A percentile compares a stretch with the other conserved stretches of the same genome.
phyloP scores from a whole-genome alignment of 2,888 invertebrate genomes.

The Nymphalis urticae region DNA sequence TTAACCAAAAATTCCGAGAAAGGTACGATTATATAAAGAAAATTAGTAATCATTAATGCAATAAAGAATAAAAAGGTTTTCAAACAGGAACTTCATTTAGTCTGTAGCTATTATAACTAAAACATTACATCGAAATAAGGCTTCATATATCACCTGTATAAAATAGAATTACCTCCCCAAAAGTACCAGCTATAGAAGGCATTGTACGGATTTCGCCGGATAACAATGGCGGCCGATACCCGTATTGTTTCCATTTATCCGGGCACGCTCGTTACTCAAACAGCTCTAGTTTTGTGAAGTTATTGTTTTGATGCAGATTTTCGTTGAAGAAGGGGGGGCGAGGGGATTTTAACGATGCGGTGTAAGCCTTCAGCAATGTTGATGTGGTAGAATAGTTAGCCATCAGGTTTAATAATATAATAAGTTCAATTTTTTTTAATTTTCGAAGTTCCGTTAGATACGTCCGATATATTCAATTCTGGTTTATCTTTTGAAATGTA shows the following conservation, averaged over 20 bases:
- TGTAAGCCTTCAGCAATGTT: constrained; percentile 11
- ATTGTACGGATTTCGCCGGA: constrained; percentile 50
- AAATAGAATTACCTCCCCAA: constrained; percentile 6
- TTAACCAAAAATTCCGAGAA: no score
- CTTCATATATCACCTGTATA: constrained; percentile 5
- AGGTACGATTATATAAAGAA: no score
- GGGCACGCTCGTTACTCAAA: constrained; percentile 60
- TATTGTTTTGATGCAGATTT: constrained; percentile 46
- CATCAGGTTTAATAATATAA: no score
- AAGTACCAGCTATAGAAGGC: not conserved
- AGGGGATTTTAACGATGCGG: constrained; percentile 5
- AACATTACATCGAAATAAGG: not conserved
- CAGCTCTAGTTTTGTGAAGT: constrained; percentile 45
- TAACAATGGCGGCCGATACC: constrained; percentile 61
- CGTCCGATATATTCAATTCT: not conserved
- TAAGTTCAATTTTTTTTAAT: no score
- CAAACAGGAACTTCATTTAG: no score
- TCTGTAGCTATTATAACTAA: not conserved
- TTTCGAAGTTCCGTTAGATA: no score
- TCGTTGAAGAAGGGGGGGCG: constrained; percentile 5
- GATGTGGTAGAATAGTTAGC: constrained; percentile 1
- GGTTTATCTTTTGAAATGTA: not conserved
- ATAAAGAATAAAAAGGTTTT: no score
- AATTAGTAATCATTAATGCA: no score
- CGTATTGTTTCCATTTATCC: constrained; percentile 56